phyloP scores from a whole-genome alignment of 2,113 vertebrate species.

The Serilophus lunatus region DNA sequence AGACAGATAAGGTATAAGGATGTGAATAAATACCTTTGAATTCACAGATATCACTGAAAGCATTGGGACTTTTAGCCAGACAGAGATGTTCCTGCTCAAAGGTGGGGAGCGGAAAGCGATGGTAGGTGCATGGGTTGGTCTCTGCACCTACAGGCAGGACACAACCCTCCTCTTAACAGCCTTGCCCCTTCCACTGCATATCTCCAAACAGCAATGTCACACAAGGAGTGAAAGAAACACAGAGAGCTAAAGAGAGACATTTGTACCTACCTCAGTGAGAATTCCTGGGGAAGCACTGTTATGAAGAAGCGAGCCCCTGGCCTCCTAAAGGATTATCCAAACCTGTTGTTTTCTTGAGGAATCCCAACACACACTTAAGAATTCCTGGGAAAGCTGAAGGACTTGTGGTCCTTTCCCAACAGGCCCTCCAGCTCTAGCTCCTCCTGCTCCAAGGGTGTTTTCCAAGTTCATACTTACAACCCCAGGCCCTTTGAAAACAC shows the following conservation, averaged over 20 bases:
- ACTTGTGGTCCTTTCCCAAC: neutral
- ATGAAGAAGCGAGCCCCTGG: neutral
- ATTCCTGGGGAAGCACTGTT: neutral
- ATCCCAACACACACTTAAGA: neutral
- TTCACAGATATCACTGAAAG: too few species aligned
- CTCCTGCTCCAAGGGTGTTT: neutral
- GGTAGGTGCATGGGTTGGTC: neutral
- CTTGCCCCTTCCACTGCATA: neutral
- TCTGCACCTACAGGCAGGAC: neutral
- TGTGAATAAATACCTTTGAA: neutral
- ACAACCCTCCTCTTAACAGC: neutral
- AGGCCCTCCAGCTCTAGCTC: neutral
- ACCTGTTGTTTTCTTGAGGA: neutral
- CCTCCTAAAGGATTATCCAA: neutral
- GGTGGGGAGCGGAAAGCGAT: too few species aligned
- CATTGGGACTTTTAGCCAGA: neutral
- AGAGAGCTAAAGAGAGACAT: neutral
- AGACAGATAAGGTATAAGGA: neutral
- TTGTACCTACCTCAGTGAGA: too few species aligned
- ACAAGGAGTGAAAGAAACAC: neutral
- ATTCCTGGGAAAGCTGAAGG: neutral
- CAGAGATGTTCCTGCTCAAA: neutral
- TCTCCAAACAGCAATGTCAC: accelerated
- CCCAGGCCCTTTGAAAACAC: neutral
- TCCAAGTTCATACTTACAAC: accelerated